Base-by-base conservation (phyloP, 2,797 vertebrate genomes). In the Leptatherina wallacei region DNA sequence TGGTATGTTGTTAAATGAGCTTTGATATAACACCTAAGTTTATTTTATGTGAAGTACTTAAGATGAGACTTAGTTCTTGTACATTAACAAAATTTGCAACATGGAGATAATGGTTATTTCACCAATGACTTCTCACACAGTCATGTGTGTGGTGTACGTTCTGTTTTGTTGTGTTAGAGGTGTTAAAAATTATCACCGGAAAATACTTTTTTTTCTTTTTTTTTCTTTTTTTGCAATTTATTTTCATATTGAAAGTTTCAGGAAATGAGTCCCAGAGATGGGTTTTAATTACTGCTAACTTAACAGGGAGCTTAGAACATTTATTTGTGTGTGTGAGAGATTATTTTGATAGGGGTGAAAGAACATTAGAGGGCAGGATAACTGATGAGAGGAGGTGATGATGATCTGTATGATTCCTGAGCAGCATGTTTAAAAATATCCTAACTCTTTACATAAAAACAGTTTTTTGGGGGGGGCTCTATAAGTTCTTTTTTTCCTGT, bases 41-140 rank as follows among this genome's bases (percentile, higher is more conserved):
- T 58, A 22, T 36, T 58, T 58, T 36, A 35, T 58, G 20, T 22
- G 58, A 73, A 73, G 73, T 78, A 71, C 65, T 76, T 58, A 71
- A 62, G 67, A 81, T 61, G 49, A 73, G 73, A 84, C 69, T 73
- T 70, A 78, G 75, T 76, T 75, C 57, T 72, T 52, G 12, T 22
- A 18, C 8, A 44, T 44, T 20, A 20, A 8, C 42, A 7, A 20
- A 44, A 44, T 6, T 16, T 44, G 42, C 44, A 47, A 6, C 44
- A 47, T 16, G 3, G 4, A 38, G 38, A 42, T 42, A 35, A 1
- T 35, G 33, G 7, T 35, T 35, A 5, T 35, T 35, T 35, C 33
- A 35, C 33, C 33, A 16, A 42, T 42, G 38, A 16, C 13, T 16
- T 42, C 36, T 11, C 13, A 42, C 13, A 42, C 14, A 42, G 3